These are phyloP conservation scores for Lycaon pictus DNA, from an alignment of 2,113 vertebrate species.

Conservation along the genomic window DNA sequence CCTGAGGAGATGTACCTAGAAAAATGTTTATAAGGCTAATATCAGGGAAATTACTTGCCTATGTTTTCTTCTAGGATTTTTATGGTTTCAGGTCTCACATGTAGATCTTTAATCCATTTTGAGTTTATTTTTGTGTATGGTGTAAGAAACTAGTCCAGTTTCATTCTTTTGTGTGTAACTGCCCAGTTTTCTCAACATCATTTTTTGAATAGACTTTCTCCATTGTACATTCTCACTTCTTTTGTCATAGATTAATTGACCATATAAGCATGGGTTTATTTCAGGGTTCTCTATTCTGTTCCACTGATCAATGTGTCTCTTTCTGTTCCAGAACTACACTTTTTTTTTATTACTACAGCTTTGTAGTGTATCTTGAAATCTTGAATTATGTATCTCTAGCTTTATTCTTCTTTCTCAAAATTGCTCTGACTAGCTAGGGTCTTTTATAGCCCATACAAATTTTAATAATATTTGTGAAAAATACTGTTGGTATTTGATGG, in stretches of 20 bases:
- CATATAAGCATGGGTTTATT: background rate
- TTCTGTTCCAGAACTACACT: background rate
- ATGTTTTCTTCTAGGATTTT: background rate
- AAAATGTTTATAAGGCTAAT: background rate
- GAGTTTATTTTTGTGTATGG: background rate
- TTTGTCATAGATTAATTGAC: background rate
- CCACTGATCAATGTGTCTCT: background rate
- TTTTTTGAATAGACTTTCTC: background rate
- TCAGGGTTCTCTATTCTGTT: background rate
- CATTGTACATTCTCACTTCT: background rate
- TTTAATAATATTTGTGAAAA: background rate
- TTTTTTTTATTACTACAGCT: background rate
- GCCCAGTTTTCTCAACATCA: background rate
- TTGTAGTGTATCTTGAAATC: background rate
- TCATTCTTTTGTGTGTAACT: background rate
- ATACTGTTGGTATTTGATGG: background rate
- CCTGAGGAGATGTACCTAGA: background rate
- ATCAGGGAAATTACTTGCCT: background rate
- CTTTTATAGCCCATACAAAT: background rate
- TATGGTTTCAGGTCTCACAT: background rate
- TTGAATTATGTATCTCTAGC: background rate
- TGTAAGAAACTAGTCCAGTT: background rate
- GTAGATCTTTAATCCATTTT: background rate
- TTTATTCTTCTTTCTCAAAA: background rate
- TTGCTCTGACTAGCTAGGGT: background rate